A percentile compares a stretch with the other conserved stretches of the same genome.
Evolutionary conservation across 2,797 vertebrate genomes (phyloP).

Genomic region (Mormyrus proboscirostris): DNA sequence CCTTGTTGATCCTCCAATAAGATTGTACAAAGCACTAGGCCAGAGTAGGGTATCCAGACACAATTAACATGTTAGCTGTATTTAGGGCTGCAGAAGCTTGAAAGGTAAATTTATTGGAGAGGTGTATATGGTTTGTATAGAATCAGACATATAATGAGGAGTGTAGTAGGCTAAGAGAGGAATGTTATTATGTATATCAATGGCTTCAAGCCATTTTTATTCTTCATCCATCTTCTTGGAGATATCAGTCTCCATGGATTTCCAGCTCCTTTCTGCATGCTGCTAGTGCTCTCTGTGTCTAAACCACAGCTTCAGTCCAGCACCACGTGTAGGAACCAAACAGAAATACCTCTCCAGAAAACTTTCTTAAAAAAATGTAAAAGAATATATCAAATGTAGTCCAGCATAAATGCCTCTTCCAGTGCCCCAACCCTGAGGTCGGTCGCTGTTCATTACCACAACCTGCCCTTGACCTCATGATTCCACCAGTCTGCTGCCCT

Average conservation of each 20-base stretch:
- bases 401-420: neutral
- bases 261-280: neutral
- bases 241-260: neutral
- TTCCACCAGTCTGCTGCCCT: conserved; percentile 6
- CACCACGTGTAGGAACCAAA: neutral
- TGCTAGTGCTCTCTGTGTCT: neutral
- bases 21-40: conserved; percentile 49
- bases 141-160: neutral
- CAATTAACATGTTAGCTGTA: conserved; percentile 75
- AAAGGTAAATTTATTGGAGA: conserved; percentile 52
- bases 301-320: neutral
- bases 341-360: neutral
- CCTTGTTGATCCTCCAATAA: conserved; percentile 67
- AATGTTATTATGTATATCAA: neutral
- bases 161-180: neutral
- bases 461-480: conserved; percentile 16
- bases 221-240: neutral
- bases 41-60: conserved; percentile 57
- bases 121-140: conserved; percentile 38
- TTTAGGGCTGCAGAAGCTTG: conserved; percentile 67
- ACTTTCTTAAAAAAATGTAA: neutral
- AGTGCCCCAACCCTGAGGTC: neutral
- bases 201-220: neutral
- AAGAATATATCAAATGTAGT: neutral
- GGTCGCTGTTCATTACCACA: neutral